Base-by-base conservation (phyloP, 2,888 invertebrate genomes). In the Acanthopleura granulata region DNA sequence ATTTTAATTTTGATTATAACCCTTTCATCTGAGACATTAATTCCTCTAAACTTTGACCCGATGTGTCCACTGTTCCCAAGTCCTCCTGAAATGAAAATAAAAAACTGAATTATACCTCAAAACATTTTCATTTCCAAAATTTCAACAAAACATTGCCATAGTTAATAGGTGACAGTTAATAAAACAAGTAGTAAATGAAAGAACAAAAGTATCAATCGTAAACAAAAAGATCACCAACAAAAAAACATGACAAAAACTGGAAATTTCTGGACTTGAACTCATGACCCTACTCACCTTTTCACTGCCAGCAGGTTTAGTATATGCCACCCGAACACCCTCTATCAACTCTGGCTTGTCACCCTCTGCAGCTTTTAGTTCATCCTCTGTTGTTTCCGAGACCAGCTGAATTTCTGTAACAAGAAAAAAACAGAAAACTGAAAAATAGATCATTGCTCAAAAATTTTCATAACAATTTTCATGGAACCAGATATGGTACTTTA, bases 1-100 rank as follows among this genome's bases (percentile, higher is more conserved):
- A 6, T 6, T 40, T 40, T 40, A n/a, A 40, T 40, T 40, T 40
- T 40, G 40, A 40, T 66, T 66, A 66, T 66, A 66, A 66, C 6
- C 66, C 66, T 66, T 97, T 96, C 95, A 98, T 95, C 91, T 96
- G 94, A 78, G 94, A 94, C 96, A 97, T 97, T 78, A 98, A 92
- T 74, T 97, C 97, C 76, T 97, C 97, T 73, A 98, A 92, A 79
- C 94, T 95, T 3, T 93, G 91, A 25, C 85, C 89, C 25, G 87
- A 84, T 4, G 82, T 85, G 49, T 84, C 85, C 27, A 89, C 87
- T 71, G 81, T 82, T 22, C 73, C 76, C 0, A 62, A 75, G 61
- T 80, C 81, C 50, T 77, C 78, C 83, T 85, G 81, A n/a, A 78
- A 82, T 40, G 75, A 25, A 73, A 66, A 76, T 3, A 25, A 66